Base-by-base conservation (phyloP, 1,140 invertebrate species). In the Drosophila bocqueti region DNA sequence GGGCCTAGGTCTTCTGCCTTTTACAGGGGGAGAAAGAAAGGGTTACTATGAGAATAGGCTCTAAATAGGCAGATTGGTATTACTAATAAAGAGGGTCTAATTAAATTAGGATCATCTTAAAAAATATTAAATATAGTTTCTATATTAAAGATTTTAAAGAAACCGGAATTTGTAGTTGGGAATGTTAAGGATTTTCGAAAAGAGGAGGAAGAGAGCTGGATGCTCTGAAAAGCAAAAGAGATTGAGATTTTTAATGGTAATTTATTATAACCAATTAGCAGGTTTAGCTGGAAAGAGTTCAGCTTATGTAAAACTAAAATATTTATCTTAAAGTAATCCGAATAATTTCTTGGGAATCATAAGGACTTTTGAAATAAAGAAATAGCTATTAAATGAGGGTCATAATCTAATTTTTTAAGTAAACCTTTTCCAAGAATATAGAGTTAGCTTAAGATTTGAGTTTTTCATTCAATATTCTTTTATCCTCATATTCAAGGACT, bases 1-100 rank as follows among this genome's bases (percentile, higher is more conserved):
- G 45, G 76, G 65, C 76, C 75, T 62, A 52, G 63, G 75, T 77
- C 75, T 68, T 55, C 54, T 73, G 63, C 34, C 34, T 46, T 18
- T 15, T 60, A n/a, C 67, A 71, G 49, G 36, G 64, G 0, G 34
- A 50, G 40, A 71, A 67, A 66, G 60, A 61, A 16, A 50, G 24
- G 15, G 0, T 29, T 5, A 7, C 7, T 18, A 6, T 5, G 16
- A 9, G 15, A 42, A 58, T 8, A 42, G 1, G 10, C 13, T 40
- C 1, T 26, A 0, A 13, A 8, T 5, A n/a, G 5, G 5, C 13
- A 24, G 4, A 21, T 24, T 0, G 0, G 13, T 11, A 24, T 24
- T n/a, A 24, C 1, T 1, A 16, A 55, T 5, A 1, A 36, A 15
- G 1, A 6, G n/a, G 3, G 7, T 36, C 1, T 16, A 6, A 1